Evolutionary conservation across 2,797 vertebrate species (phyloP).

Genomic region (Podargus strigoides): DNA sequence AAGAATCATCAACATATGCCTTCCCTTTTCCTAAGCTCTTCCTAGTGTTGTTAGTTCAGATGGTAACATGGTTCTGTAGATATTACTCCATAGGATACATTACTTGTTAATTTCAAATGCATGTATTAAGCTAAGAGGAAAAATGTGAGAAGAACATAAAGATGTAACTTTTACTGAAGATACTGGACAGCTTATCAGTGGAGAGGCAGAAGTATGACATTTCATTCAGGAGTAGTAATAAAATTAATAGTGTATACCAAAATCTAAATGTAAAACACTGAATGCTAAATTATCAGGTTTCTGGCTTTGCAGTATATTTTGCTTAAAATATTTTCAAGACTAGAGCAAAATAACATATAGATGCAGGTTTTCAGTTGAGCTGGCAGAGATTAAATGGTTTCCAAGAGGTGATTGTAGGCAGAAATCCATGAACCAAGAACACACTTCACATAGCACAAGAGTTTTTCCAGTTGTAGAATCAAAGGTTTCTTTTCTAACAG

Average conservation of each 20-base stretch:
- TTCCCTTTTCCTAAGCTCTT: not conserved
- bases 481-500: not conserved
- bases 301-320: not conserved
- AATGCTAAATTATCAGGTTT: not conserved
- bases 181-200: not conserved
- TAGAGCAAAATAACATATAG: not conserved
- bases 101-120: not conserved
- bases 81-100: not conserved
- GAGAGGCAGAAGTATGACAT: not conserved
- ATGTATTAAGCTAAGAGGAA: not conserved
- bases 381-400: not conserved
- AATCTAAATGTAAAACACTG: not conserved
- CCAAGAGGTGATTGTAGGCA: not conserved
- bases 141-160: not conserved
- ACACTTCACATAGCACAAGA: not conserved
- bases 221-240: not conserved
- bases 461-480: not conserved
- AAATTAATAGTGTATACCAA: not conserved
- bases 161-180: not conserved
- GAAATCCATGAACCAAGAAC: not conserved
- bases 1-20: not conserved
- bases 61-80: not conserved
- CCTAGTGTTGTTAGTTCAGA: not conserved
- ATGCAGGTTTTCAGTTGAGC: not conserved
- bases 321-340: not conserved